A percentile compares a stretch with the other conserved stretches of the same genome.
These are phyloP conservation scores for Trichonephila clavipes DNA, from an alignment of 1,140 invertebrate species.

Conservation along the genomic window DNA sequence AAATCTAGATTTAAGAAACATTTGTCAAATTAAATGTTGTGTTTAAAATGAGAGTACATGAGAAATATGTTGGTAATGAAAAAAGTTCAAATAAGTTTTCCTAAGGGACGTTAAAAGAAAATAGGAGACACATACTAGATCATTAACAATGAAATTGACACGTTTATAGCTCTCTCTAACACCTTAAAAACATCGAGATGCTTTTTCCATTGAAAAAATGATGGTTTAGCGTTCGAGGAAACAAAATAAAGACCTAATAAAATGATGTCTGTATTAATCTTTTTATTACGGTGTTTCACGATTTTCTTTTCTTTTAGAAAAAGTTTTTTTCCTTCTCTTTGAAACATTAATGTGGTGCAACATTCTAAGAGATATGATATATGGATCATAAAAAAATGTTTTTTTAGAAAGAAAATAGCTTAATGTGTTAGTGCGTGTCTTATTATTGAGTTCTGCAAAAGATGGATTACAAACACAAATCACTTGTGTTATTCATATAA, in stretches of 20 bases:
- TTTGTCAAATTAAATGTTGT: no score
- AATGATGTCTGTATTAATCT: neutral
- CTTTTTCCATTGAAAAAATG: neutral
- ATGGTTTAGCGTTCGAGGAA: neutral
- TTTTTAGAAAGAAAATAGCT: no score
- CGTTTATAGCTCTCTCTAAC: slow-evolving; percentile 18
- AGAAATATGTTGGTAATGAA: neutral
- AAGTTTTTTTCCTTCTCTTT: no score
- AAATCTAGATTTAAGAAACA: no score
- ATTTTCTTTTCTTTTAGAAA: no score
- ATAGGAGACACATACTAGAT: neutral
- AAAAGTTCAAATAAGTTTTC: slow-evolving; percentile 16
- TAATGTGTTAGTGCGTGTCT: no score
- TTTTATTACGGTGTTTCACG: neutral
- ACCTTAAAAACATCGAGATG: neutral
- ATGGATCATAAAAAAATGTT: no score
- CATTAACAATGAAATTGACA: slow-evolving; percentile 6
- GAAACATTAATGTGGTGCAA: no score
- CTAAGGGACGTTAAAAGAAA: neutral
- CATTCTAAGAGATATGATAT: no score
- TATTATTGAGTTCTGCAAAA: no score
- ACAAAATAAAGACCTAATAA: neutral
- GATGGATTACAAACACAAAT: no score
- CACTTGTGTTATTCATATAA: no score
- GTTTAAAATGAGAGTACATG: neutral